Evolutionary conservation across 2,113 vertebrate genomes (phyloP).

Genomic region (Cacatua alba): DNA sequence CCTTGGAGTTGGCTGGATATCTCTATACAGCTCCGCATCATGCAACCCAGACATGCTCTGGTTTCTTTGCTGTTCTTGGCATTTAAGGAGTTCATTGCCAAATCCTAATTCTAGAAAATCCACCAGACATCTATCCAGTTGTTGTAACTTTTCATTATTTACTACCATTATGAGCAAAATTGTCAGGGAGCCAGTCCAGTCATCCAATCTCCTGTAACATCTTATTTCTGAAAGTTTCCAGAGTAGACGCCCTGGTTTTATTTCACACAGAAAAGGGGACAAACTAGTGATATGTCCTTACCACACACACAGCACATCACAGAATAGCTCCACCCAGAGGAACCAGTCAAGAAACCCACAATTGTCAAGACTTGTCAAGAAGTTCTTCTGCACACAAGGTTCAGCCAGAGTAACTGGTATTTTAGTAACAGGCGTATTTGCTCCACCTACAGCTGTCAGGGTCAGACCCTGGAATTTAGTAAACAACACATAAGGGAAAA

Average conservation of each 20-base stretch:
- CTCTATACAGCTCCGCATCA: not conserved
- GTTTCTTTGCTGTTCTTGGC: not conserved
- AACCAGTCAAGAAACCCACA: constrained; percentile 83
- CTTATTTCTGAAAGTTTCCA: not conserved
- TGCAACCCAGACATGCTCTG: not conserved
- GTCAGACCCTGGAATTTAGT: constrained; percentile 77
- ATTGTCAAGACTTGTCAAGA: constrained; percentile 87
- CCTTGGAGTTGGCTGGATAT: not conserved
- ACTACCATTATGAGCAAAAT: not conserved
- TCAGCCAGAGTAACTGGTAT: constrained; percentile 88
- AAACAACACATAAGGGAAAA: not conserved
- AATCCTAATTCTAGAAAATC: not conserved
- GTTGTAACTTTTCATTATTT: not conserved
- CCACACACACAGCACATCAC: constrained; percentile 86
- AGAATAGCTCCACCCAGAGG: constrained; percentile 86
- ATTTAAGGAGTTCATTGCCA: not conserved
- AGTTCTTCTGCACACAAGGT: constrained; percentile 84
- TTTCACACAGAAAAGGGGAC: not conserved
- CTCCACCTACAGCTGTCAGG: constrained; percentile 86
- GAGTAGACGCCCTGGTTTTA: not conserved
- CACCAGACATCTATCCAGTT: not conserved
- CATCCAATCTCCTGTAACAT: not conserved
- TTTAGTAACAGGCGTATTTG: constrained; percentile 87
- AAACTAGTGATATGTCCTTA: constrained; percentile 68
- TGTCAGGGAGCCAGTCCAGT: not conserved